phyloP scores from a whole-genome alignment of 2,888 invertebrate species.

The Maniola hyperantus region DNA sequence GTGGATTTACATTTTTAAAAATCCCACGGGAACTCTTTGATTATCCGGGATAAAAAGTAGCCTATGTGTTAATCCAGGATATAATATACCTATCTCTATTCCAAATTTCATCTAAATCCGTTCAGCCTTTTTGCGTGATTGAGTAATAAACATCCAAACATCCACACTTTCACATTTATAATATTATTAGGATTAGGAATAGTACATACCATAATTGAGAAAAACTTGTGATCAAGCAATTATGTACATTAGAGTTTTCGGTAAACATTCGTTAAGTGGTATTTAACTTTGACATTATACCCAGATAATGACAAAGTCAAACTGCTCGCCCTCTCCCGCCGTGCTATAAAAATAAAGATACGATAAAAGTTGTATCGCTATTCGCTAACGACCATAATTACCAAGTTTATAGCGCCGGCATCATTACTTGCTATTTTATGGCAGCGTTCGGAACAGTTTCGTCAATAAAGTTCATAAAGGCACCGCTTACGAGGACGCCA shows the following conservation, averaged over 20 bases:
- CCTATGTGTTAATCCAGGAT: too few relatives aligned
- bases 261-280: constrained; percentile 3
- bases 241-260: neutral
- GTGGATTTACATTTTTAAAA: too few relatives aligned
- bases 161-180: neutral
- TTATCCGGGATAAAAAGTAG: too few relatives aligned
- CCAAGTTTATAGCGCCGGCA: constrained; percentile 29
- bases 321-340: neutral
- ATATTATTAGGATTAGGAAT: too few relatives aligned
- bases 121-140: too few relatives aligned
- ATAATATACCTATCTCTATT: too few relatives aligned
- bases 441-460: constrained; percentile 7
- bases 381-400: constrained; percentile 30
- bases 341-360: constrained; percentile 26
- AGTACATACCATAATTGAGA: too few relatives aligned
- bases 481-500: constrained; percentile 2
- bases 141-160: too few relatives aligned
- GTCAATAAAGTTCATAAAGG: constrained; percentile 8
- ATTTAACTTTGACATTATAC: constrained; percentile 7
- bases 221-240: neutral
- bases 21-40: too few relatives aligned
- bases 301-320: constrained; percentile 12
- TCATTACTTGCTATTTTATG: constrained; percentile 24
- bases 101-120: too few relatives aligned
- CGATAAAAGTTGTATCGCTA: constrained; percentile 26